Evolutionary conservation across 2,888 invertebrate species (phyloP), one percentile per base, ranked within the genome.

Genomic region (Synanthedon formicaeformis): DNA sequence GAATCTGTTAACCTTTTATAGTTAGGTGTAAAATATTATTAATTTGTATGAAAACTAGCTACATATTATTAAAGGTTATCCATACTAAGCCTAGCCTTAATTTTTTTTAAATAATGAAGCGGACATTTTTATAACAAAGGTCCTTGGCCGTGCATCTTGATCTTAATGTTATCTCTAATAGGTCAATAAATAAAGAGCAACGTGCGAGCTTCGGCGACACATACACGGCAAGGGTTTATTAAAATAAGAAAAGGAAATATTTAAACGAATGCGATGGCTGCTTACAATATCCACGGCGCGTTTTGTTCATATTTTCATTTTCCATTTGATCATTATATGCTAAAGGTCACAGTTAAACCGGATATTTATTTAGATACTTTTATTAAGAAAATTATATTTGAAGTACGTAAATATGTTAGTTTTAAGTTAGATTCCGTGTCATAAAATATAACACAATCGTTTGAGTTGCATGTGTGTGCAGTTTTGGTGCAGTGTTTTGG

Each of bases 151-250:
- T 86, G 85, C 85, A 84, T 86, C 85, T 83, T 78, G 87, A 86
- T 86, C 86, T 85, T 80, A 83, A 85, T 86, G 85, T 86, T 86
- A 87, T 87, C 86, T 87, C 85, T 87, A 87, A 87, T 87, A 87
- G 86, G 85, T 80, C 85, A 87, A 87, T 87, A 87, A 87, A 87
- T 87, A 85, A 86, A 71, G 68, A 75, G 73, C 80, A 81, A 84
- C 86, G 86, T 81, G 86, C 82, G 83, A 86, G 84, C 86, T 81
- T 82, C 82, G 80, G 78, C 79, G 82, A 86, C 84, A 81, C 66
- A 75, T 78, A 81, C 80, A 81, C 68, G 76, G 73, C 75, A 74
- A 73, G 72, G 74, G 74, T 76, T 81, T 81, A 82, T 81, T 82
- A 81, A 78, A 83, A 84, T 74, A 81, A 85, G 54, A 52, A 54